Evolutionary conservation across 2,888 invertebrate species (phyloP).

Genomic region (Brassicogethes aeneus): DNA sequence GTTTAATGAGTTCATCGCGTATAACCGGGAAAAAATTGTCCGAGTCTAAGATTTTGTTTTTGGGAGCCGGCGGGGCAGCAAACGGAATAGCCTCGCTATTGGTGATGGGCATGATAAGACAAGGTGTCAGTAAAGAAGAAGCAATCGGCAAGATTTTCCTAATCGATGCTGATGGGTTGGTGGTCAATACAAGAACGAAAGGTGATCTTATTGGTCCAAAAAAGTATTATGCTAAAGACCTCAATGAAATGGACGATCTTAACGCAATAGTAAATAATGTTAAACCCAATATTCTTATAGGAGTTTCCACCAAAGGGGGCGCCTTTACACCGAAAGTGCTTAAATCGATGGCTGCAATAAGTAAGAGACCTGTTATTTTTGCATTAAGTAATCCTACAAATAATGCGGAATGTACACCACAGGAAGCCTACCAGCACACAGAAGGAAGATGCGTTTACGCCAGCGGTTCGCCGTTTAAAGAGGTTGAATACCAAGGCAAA

Average conservation of each 20-base stretch:
- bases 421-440: slow-evolving; percentile 83
- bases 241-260: slow-evolving; percentile 66
- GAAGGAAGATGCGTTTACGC: slow-evolving; percentile 91
- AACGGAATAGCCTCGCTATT: slow-evolving; percentile 85
- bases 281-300: slow-evolving; percentile 87
- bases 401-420: slow-evolving; percentile 99
- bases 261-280: slow-evolving; percentile 69
- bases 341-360: slow-evolving; percentile 72
- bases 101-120: slow-evolving; percentile 84
- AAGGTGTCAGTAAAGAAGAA: slow-evolving; percentile 63
- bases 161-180: slow-evolving; percentile 92
- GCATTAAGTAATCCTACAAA: slow-evolving; percentile 97
- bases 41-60: slow-evolving; percentile 80
- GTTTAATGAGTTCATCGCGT: slow-evolving; percentile 77
- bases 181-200: slow-evolving; percentile 78
- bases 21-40: slow-evolving; percentile 74
- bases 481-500: slow-evolving; percentile 72
- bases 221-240: slow-evolving; percentile 69
- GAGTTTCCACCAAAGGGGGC: slow-evolving; percentile 86
- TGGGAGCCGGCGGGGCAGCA: slow-evolving; percentile 90
- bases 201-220: slow-evolving; percentile 78
- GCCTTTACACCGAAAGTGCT: slow-evolving; percentile 90
- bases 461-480: slow-evolving; percentile 92
- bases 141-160: slow-evolving; percentile 84
- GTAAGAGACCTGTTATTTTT: slow-evolving; percentile 87